A percentile compares a stretch with the other conserved stretches of the same genome.
Conservation (phyloP, 2,888 invertebrate genomes). For the Mechanitis mazaeus region DNA sequence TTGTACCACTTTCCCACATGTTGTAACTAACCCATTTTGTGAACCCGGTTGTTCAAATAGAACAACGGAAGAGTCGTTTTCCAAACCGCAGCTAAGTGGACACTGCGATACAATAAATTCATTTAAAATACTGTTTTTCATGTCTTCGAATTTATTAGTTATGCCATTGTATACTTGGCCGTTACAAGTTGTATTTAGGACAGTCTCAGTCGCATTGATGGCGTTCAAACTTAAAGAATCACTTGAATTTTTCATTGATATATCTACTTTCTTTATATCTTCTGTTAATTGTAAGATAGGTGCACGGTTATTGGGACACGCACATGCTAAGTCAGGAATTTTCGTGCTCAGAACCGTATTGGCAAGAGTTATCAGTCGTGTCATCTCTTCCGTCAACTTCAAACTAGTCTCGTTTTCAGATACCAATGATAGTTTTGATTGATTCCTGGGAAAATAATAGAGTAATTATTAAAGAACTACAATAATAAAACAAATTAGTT, state of each 20-base stretch:
- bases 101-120: slow-evolving; percentile 45
- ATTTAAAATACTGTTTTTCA: slow-evolving; percentile 39
- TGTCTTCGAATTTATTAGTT: slow-evolving; percentile 39
- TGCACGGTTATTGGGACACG: slow-evolving; percentile 38
- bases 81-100: slow-evolving; percentile 42
- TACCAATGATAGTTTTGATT: slow-evolving; percentile 55
- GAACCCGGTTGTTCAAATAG: slow-evolving; percentile 37
- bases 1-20: slow-evolving; percentile 36
- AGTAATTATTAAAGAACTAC: slow-evolving; percentile 6
- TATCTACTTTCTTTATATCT: slow-evolving; percentile 32
- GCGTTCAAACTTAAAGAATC: slow-evolving; percentile 42
- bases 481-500: slow-evolving; percentile 8
- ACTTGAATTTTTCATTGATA: slow-evolving; percentile 36
- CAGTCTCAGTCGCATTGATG: slow-evolving; percentile 42
- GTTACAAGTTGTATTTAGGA: slow-evolving; percentile 42
- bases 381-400: slow-evolving; percentile 66
- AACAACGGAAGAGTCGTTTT: slow-evolving; percentile 43
- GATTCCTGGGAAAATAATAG: slow-evolving; percentile 45
- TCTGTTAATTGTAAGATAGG: slow-evolving; percentile 23
- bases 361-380: slow-evolving; percentile 69
- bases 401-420: slow-evolving; percentile 51
- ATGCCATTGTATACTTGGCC: slow-evolving; percentile 39
- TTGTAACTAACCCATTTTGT: slow-evolving; percentile 28
- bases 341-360: slow-evolving; percentile 67
- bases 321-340: slow-evolving; percentile 61